A percentile compares a stretch with the other conserved stretches of the same genome.
These are phyloP conservation scores for Cladopsammia gracilis DNA, from an alignment of 64 coral and sea anemone species.

Conservation along the genomic window DNA sequence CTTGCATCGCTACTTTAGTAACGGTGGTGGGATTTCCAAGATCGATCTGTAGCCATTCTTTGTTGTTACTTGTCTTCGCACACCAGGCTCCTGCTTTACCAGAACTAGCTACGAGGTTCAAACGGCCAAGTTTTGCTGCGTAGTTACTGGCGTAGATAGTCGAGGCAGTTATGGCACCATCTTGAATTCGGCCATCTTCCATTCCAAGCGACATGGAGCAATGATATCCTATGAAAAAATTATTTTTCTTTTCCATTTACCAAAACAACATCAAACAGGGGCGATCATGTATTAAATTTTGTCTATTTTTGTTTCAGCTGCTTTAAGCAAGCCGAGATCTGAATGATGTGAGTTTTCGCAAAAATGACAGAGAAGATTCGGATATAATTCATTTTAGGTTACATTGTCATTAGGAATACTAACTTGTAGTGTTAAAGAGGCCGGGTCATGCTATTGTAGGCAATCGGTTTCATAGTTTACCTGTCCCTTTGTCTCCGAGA, in stretches of 20 bases:
- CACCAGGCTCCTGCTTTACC: slow-evolving; percentile 28
- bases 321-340: too few relatives aligned
- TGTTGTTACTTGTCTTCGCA: slow-evolving; percentile 13
- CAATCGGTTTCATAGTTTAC: too few relatives aligned
- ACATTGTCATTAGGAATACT: too few relatives aligned
- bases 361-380: background rate
- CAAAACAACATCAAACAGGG: background rate
- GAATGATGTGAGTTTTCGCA: too few relatives aligned
- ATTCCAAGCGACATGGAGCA: slow-evolving; percentile 22
- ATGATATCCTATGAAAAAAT: background rate
- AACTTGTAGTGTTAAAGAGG: too few relatives aligned
- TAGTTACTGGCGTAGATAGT: background rate
- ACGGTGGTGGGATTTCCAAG: slow-evolving; percentile 1
- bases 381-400: background rate
- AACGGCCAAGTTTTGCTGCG: background rate
- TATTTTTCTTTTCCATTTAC: background rate
- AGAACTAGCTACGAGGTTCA: background rate
- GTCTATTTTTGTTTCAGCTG: too few relatives aligned
- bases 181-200: slow-evolving; percentile 23
- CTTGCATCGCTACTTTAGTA: slow-evolving; percentile 35
- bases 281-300: too few relatives aligned
- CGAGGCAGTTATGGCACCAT: background rate
- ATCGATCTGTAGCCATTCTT: slow-evolving; percentile 20
- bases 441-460: too few relatives aligned
- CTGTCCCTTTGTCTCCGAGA: too few relatives aligned